phyloP scores from a whole-genome alignment of 2,888 invertebrate genomes.

The Eumacrocentrus americanus region DNA sequence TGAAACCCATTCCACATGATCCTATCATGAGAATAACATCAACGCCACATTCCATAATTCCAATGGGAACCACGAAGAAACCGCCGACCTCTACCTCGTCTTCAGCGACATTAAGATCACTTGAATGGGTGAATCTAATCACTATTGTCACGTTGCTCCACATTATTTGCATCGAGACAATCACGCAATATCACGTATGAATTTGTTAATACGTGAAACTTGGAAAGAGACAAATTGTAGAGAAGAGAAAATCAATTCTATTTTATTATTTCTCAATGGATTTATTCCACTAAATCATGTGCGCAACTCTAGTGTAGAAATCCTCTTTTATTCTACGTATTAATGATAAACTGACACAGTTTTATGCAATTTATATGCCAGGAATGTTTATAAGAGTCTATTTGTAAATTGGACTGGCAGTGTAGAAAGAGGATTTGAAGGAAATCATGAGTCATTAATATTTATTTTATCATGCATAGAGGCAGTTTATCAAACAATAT shows the following conservation, averaged over 20 bases:
- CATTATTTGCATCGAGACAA: neutral
- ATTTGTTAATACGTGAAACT: no score
- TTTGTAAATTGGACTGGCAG: neutral
- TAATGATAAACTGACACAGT: no score
- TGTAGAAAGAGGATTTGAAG: neutral
- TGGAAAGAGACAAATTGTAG: no score
- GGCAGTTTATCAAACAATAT: neutral
- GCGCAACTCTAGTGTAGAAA: no score
- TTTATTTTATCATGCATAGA: slow-evolving; percentile 27
- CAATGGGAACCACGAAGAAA: slow-evolving; percentile 35
- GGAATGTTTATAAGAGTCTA: neutral
- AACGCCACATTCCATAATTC: slow-evolving; percentile 43
- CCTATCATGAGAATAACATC: slow-evolving; percentile 52
- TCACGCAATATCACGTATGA: neutral
- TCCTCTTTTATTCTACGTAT: no score
- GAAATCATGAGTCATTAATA: slow-evolving; percentile 37
- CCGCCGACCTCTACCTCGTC: slow-evolving; percentile 33
- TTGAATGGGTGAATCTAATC: slow-evolving; percentile 18
- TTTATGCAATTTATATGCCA: no score
- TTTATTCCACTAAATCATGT: no score
- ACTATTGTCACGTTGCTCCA: slow-evolving; percentile 26
- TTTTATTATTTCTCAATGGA: no score
- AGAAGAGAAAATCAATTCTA: no score
- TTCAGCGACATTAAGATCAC: slow-evolving; percentile 25
- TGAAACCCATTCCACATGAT: slow-evolving; percentile 49